Evolutionary conservation across 2,797 vertebrate genomes (phyloP), one percentile per base, ranked within the genome.

Genomic region (Lates japonicus): DNA sequence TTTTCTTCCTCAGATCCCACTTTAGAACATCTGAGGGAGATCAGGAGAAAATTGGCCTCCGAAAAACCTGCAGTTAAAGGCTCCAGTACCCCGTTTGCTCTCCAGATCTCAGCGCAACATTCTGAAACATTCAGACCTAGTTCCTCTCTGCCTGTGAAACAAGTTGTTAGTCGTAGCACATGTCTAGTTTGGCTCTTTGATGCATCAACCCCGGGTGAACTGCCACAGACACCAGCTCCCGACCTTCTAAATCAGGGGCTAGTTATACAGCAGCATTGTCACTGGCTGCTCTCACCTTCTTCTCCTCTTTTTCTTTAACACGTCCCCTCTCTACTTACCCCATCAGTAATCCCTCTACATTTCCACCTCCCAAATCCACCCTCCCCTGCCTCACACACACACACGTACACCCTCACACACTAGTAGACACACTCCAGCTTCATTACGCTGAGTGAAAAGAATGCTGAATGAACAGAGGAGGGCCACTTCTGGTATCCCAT

Each of bases 21-120:
- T 91, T 93, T 92, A 91, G 84, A 93, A 91, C 92, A 94, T 93
- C 92, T 93, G 91, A 93, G 86, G 76, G 85, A 92, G 92, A 93
- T 93, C 91, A 93, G 90, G 90, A 84, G 92, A 90, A 94, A 94
- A 93, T 93, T 93, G 92, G 90, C 90, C 90, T 91, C 88, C 51
- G 73, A 92, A 93, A 29, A 94, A 90, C 90, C 88, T 90, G 85
- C 87, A 90, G 92, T 93, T 93, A 93, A 91, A 93, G 89, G 88
- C 88, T 91, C 80, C 89, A 48, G 85, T 76, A 58, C 87, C 84
- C 84, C 62, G 65, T 88, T 90, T 88, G 85, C 85, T 88, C 86
- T 92, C 87, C 81, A 83, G 81, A 93, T 93, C 89, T 90, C 78
- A 55, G 81, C 55, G 87, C 88, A 90, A 86, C 88, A 78, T 89